Base-by-base conservation (phyloP, 1,140 invertebrate genomes). In the Sminthurides bifidus region DNA sequence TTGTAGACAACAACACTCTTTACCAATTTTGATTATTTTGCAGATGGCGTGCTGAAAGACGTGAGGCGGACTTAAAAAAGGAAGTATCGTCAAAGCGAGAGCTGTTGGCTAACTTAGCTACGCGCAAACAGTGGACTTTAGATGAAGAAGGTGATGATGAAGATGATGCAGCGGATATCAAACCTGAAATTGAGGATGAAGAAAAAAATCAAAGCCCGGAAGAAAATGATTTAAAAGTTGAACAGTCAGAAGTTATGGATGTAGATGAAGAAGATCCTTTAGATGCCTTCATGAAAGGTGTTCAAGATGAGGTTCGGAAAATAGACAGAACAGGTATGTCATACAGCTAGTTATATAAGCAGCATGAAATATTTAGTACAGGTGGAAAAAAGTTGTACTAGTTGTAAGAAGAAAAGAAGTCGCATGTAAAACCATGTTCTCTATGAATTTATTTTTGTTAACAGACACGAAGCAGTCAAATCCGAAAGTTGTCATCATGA, bases 261-360 rank as follows among this genome's bases (percentile, higher is more conserved):
- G 73, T 72, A 45, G 75, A 91, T 59, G 91, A 95, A 71, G 81
- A 93, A 44, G 93, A 98, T 77, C 90, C 93, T 14, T 73, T 98
- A 5, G 92, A 98, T 80, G 92, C 92, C 6, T 98, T 87, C 68
- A 98, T 98, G 94, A 79, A 75, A 82, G 74, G 77, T 65, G 82
- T 87, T 14, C 81, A 85, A 69, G 82, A 83, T 67, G 90, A 95
- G 77, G 90, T 94, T 15, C 76, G 87, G n/a, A 87, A 91, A 71
- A 85, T 92, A 1, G 89, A 88, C 8, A 35, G n/a, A 35, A 35
- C 41, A 19, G 41, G 41, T 43, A 43, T 35, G n/a, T 2, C 44
- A 60, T 33, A 14, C 61, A 35, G 56, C 58, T 12, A 66, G 54
- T 27, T 24, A 40, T 24, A 41, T 23, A 19, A 38, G 37, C 19